Conservation (phyloP, 2,797 vertebrate genomes). For the Danio kyathit region DNA sequence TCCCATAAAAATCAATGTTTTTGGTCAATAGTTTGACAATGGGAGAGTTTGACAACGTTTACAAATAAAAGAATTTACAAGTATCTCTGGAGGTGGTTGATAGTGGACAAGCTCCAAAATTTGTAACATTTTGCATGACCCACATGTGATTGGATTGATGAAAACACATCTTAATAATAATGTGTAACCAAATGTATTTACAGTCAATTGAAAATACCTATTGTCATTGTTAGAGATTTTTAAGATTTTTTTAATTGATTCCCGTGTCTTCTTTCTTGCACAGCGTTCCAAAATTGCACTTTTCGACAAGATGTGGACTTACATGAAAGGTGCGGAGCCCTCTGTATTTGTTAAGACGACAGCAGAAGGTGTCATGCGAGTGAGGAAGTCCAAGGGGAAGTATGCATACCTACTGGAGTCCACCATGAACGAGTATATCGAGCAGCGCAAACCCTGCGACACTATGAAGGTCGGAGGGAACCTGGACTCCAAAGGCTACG, state of each 20-base stretch:
- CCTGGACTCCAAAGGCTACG: slow-evolving; percentile 99
- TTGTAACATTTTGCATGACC: neutral
- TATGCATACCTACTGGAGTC: slow-evolving; percentile 99
- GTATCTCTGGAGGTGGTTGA: neutral
- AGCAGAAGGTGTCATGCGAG: slow-evolving; percentile 95
- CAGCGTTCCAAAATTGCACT: slow-evolving; percentile 99
- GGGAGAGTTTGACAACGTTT: neutral
- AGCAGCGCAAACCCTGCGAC: slow-evolving; percentile 98
- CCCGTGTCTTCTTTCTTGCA: slow-evolving; percentile 65
- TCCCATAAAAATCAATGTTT: neutral
- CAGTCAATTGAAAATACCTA: neutral
- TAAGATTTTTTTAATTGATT: neutral
- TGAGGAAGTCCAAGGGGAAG: slow-evolving; percentile 99
- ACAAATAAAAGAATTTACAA: neutral
- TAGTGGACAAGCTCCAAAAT: neutral
- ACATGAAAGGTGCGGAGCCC: slow-evolving; percentile 98
- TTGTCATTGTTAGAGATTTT: neutral
- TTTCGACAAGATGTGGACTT: slow-evolving; percentile 99
- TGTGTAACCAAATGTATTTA: neutral
- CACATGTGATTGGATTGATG: neutral
- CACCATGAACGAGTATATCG: slow-evolving; percentile 99
- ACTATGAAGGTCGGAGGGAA: slow-evolving; percentile 99
- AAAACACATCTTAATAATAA: neutral
- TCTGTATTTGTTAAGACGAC: slow-evolving; percentile 99
- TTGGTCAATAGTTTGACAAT: neutral